Conservation (phyloP, 2,888 invertebrate genomes). For the Autographa pulchrina region DNA sequence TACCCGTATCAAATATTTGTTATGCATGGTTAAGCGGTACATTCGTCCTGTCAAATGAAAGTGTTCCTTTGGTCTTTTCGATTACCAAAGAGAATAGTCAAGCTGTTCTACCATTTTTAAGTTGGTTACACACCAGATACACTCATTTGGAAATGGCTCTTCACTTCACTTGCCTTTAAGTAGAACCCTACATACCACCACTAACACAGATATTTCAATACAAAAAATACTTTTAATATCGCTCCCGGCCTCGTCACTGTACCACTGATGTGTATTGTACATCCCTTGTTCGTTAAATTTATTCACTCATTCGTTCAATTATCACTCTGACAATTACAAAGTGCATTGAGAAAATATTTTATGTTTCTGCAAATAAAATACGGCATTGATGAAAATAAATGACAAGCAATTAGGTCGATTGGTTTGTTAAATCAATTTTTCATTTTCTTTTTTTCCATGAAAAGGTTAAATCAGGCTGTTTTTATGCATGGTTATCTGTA, state of each 20-base stretch:
- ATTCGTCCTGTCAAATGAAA: too few species aligned
- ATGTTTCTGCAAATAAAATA: conserved; percentile 29
- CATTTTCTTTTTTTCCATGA: background rate
- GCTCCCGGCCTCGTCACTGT: background rate
- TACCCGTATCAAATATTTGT: too few species aligned
- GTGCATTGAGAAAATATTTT: conserved; percentile 36
- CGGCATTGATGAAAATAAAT: conserved; percentile 16
- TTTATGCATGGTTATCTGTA: background rate
- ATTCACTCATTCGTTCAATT: conserved; percentile 53
- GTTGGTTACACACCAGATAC: background rate
- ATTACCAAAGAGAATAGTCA: too few species aligned
- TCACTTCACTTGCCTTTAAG: background rate
- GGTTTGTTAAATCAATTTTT: background rate
- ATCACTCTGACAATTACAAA: conserved; percentile 51
- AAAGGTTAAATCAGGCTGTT: background rate
- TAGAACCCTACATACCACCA: background rate
- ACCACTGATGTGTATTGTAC: too few species aligned
- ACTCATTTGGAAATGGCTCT: background rate
- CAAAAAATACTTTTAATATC: too few species aligned
- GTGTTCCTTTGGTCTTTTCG: too few species aligned
- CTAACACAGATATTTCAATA: too few species aligned
- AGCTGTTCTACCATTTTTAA: too few species aligned
- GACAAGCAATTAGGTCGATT: conserved; percentile 2
- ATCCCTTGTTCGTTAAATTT: conserved; percentile 40
- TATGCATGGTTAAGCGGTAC: too few species aligned